Conservation (phyloP, 2,113 vertebrate genomes). For the Zosterops pallidus region DNA sequence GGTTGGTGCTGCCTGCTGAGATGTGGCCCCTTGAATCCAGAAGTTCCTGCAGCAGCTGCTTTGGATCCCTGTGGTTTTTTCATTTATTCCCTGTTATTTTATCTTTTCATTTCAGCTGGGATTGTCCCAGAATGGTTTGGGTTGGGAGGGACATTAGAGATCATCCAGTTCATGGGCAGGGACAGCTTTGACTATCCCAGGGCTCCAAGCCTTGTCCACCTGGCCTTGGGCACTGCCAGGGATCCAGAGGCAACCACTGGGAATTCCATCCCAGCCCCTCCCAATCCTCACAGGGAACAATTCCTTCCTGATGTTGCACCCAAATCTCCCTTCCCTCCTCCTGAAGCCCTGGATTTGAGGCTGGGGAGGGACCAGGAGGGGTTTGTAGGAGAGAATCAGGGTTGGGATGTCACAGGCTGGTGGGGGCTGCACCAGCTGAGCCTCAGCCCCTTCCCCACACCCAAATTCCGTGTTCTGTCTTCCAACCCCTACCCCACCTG, state of each 20-base stretch:
- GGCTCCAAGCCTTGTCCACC: too few relatives aligned
- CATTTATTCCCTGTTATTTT: not conserved
- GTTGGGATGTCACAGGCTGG: not conserved
- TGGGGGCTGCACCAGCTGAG: not conserved
- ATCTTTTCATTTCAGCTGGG: not conserved
- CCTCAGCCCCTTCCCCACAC: not conserved
- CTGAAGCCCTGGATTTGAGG: not conserved
- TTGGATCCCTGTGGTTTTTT: rapidly evolving
- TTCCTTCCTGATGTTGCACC: not conserved
- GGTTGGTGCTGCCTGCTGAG: rapidly evolving
- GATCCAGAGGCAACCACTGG: too few relatives aligned
- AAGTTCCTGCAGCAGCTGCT: not conserved
- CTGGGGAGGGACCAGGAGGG: not conserved
- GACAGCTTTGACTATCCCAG: too few relatives aligned
- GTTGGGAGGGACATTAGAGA: too few relatives aligned
- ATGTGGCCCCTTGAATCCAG: rapidly evolving
- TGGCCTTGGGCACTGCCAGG: too few relatives aligned
- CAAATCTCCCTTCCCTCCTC: not conserved
- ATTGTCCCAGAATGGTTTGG: not conserved
- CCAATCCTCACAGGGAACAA: too few relatives aligned
- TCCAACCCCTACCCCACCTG: too few relatives aligned
- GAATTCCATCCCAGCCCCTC: too few relatives aligned
- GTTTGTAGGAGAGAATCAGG: rapidly evolving
- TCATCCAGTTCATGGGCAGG: too few relatives aligned
- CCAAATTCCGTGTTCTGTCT: not conserved